phyloP scores from a whole-genome alignment of 2,113 vertebrate species.

The Ceyx melanurus region DNA sequence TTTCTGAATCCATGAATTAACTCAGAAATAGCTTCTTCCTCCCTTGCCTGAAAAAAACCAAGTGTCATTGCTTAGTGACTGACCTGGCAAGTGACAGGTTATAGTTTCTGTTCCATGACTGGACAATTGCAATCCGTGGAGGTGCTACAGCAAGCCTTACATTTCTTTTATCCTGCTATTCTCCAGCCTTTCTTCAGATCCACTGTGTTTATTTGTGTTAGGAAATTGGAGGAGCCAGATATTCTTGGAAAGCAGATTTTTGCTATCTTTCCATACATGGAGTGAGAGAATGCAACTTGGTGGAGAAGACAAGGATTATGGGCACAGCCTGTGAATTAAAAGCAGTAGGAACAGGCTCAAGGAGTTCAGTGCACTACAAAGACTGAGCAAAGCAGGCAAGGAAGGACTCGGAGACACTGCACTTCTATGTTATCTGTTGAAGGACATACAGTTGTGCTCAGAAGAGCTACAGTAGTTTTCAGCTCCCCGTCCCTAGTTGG shows the following conservation, averaged over 20 bases:
- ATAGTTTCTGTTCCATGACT: not conserved
- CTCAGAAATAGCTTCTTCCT: not conserved
- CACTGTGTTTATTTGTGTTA: not conserved
- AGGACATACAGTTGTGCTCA: not conserved
- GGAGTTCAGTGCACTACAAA: not conserved
- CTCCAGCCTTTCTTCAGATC: not conserved
- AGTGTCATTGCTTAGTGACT: not conserved
- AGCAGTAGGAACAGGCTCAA: not conserved
- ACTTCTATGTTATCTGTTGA: not conserved
- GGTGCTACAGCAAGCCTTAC: not conserved
- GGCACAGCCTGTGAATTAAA: not conserved
- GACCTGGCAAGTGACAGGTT: not conserved
- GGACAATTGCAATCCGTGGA: not conserved
- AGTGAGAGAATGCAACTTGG: not conserved
- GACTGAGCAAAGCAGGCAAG: not conserved
- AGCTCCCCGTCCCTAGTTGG: not conserved
- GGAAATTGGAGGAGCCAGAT: not conserved
- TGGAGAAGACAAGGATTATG: not conserved
- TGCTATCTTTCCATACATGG: not conserved
- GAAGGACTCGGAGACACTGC: not conserved
- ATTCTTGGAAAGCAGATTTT: not conserved
- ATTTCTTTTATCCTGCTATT: not conserved
- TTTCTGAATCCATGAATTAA: slow-evolving; percentile 21
- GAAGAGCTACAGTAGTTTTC: slow-evolving; percentile 11
- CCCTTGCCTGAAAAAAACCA: not conserved